These are phyloP conservation scores for Crotalus helleri DNA, from an alignment of 2,113 vertebrate genomes.

Conservation along the genomic window DNA sequence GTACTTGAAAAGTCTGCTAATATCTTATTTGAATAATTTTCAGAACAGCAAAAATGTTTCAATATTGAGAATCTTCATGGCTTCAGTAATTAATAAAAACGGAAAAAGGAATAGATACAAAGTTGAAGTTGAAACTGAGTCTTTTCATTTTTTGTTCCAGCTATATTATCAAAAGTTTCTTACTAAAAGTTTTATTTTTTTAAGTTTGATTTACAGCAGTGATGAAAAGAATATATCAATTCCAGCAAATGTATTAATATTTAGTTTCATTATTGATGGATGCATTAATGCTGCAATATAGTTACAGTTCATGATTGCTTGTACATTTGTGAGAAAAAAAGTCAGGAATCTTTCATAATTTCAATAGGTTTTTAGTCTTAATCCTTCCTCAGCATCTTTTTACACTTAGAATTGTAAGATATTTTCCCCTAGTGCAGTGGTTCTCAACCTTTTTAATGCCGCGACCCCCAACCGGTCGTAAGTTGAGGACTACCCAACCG, in stretches of 20 bases:
- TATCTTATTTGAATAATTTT: conserved; percentile 42
- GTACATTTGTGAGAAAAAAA: neutral
- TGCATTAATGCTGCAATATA: neutral
- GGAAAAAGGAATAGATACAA: conserved; percentile 28
- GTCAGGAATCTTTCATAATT: neutral
- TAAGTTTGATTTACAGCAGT: neutral
- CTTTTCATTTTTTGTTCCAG: conserved; percentile 15
- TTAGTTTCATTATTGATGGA: neutral
- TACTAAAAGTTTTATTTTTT: conserved; percentile 26
- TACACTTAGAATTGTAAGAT: neutral
- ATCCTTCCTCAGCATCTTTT: neutral
- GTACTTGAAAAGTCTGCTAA: conserved; percentile 38
- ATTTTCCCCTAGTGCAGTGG: neutral
- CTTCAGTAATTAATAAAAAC: conserved; percentile 27
- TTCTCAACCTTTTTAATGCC: too few species aligned
- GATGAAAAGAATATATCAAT: neutral
- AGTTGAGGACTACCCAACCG: too few species aligned
- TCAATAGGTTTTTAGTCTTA: neutral
- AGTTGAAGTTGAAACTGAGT: conserved; percentile 21
- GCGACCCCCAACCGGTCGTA: too few species aligned
- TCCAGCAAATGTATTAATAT: neutral
- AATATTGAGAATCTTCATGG: conserved; percentile 34
- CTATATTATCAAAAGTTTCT: conserved; percentile 15
- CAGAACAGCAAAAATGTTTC: conserved; percentile 34
- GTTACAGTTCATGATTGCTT: neutral